Conservation (phyloP, 2,888 invertebrate genomes). For the Polydrusus cervinus region DNA sequence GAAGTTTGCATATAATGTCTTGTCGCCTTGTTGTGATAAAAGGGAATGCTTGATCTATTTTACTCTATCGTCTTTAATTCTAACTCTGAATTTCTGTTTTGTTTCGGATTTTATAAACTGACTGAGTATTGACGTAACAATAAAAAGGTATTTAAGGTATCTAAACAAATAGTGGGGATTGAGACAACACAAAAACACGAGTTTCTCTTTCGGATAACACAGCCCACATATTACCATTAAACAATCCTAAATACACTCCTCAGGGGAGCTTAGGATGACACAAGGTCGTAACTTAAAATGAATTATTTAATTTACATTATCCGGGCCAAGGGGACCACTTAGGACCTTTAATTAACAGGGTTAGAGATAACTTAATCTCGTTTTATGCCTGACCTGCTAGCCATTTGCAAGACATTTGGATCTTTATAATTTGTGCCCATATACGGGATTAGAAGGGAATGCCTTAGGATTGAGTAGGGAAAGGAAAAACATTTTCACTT, state of each 20-base stretch:
- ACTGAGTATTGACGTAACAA: background rate
- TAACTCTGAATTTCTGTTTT: too few relatives aligned
- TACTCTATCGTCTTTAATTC: too few relatives aligned
- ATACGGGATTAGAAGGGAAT: conserved; percentile 32
- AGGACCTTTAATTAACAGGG: conserved; percentile 64
- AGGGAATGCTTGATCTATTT: too few relatives aligned
- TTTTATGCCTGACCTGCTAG: conserved; percentile 68
- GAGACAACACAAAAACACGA: conserved; percentile 8
- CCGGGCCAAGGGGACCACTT: conserved; percentile 42
- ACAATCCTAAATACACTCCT: conserved; percentile 27
- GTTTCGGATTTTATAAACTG: too few relatives aligned
- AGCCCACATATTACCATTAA: conserved; percentile 24
- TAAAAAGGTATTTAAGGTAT: background rate
- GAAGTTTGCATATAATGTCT: too few relatives aligned
- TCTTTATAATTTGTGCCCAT: conserved; percentile 47
- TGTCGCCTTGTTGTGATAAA: too few relatives aligned
- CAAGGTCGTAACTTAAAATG: conserved; percentile 46
- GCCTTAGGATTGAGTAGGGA: conserved; percentile 21
- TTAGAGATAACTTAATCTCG: conserved; percentile 68
- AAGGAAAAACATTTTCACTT: background rate
- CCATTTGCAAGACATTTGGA: conserved; percentile 63
- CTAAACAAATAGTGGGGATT: background rate
- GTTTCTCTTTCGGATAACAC: conserved; percentile 12
- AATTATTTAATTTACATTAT: conserved; percentile 53
- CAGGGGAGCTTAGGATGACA: conserved; percentile 19